A percentile compares a stretch with the other conserved stretches of the same genome.
These are phyloP conservation scores for Calcarius lapponicus DNA, from an alignment of 2,797 vertebrate species.

Conservation along the genomic window DNA sequence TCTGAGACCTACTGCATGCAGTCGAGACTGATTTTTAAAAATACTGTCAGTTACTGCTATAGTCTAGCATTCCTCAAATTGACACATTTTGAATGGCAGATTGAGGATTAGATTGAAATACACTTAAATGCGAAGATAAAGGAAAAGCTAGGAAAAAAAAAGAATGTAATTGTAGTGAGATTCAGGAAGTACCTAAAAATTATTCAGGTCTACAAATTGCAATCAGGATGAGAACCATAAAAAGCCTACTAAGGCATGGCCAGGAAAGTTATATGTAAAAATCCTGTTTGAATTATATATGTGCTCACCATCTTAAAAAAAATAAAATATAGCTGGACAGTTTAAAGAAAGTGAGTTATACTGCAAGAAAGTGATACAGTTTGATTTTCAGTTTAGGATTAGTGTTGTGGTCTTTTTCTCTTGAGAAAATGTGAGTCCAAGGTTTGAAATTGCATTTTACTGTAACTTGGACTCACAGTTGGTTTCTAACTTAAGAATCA, in stretches of 20 bases:
- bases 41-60: slow-evolving; percentile 53
- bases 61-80: slow-evolving; percentile 60
- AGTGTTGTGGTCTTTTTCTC: background rate
- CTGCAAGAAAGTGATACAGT: background rate
- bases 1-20: slow-evolving; percentile 27
- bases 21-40: slow-evolving; percentile 54
- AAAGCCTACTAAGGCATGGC: background rate
- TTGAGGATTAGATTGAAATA: slow-evolving; percentile 64
- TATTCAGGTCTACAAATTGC: slow-evolving; percentile 61
- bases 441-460: background rate
- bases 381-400: slow-evolving; percentile 21
- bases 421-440: background rate
- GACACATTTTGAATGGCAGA: slow-evolving; percentile 71
- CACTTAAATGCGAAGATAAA: slow-evolving; percentile 61
- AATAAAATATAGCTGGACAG: slow-evolving; percentile 4
- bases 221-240: slow-evolving; percentile 58
- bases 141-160: background rate
- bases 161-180: slow-evolving; percentile 49
- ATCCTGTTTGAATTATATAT: slow-evolving; percentile 1
- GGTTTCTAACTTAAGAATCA: background rate
- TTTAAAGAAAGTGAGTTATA: background rate
- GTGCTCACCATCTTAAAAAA: background rate
- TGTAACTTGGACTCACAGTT: background rate
- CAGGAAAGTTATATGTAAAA: slow-evolving; percentile 48
- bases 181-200: slow-evolving; percentile 52